Percentiles rank a stretch among this genome's conserved stretches.
These are phyloP conservation scores for Amphimedon queenslandica DNA, from an alignment of 37 sponge, comb jelly and placozoan genomes.

Conservation along the genomic window DNA sequence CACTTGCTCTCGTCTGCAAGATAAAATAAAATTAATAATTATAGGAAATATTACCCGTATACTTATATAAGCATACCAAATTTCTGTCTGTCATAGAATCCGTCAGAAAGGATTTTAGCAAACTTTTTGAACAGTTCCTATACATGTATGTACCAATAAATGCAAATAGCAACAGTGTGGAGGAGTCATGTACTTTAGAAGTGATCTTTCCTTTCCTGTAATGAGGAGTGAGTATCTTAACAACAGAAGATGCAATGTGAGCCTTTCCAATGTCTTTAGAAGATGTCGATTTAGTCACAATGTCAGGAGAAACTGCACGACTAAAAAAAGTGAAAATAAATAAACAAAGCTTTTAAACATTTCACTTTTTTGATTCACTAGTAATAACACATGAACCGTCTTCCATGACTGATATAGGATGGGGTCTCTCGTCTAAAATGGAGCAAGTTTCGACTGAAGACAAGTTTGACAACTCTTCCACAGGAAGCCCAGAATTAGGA, in stretches of 20 bases:
- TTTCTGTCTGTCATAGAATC: not conserved
- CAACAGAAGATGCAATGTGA: not conserved
- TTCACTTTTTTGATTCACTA: too few relatives aligned
- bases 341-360: too few relatives aligned
- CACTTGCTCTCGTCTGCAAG: not conserved
- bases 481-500: too few relatives aligned
- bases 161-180: not conserved
- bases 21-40: not conserved
- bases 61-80: not conserved
- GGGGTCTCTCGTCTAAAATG: too few relatives aligned
- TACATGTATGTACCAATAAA: not conserved
- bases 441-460: too few relatives aligned
- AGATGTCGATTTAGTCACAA: too few relatives aligned
- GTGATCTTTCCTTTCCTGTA: not conserved
- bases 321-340: too few relatives aligned
- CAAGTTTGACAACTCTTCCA: too few relatives aligned
- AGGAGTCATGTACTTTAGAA: not conserved
- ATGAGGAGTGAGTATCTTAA: not conserved
- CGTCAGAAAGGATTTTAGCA: not conserved
- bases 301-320: too few relatives aligned
- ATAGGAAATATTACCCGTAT: not conserved
- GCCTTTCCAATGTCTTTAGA: too few relatives aligned
- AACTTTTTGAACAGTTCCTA: conserved; percentile 1
- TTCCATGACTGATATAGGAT: too few relatives aligned
- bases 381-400: too few relatives aligned